These are phyloP conservation scores for Agelas oroides DNA, from an alignment of 37 sponge, comb jelly and placozoan genomes.

Conservation along the genomic window DNA sequence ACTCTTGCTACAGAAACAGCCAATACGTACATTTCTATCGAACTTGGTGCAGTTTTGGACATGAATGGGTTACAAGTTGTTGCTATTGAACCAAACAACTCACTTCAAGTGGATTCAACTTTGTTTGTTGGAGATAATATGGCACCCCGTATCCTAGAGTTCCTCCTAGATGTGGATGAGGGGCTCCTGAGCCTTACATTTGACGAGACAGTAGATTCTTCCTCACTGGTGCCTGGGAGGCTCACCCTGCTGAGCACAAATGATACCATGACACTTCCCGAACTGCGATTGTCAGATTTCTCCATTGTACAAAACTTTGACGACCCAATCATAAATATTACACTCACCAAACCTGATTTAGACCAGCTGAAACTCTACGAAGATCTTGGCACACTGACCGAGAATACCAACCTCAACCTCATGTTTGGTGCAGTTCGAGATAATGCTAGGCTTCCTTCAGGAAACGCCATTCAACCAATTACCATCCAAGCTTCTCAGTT, in stretches of 20 bases:
- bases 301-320: constrained; percentile 37
- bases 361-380: constrained; percentile 67
- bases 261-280: constrained; percentile 36
- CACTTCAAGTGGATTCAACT: constrained; percentile 4
- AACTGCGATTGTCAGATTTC: constrained; percentile 21
- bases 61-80: constrained; percentile 66
- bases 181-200: constrained; percentile 80
- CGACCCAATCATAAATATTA: constrained; percentile 61
- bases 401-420: constrained; percentile 68
- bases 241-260: constrained; percentile 27
- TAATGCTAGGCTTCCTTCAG: constrained; percentile 11
- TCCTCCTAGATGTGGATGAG: constrained; percentile 69
- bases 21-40: constrained; percentile 58
- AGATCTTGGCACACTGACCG: constrained; percentile 53
- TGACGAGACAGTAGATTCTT: constrained; percentile 80
- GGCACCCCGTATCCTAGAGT: constrained; percentile 60
- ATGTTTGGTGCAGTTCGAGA: constrained; percentile 52
- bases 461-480: constrained; percentile 16
- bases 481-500: constrained; percentile 48
- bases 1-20: constrained; percentile 33
- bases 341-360: constrained; percentile 68
- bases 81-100: constrained; percentile 22
- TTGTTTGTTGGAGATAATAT: constrained; percentile 59
- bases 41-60: constrained; percentile 52
- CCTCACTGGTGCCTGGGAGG: constrained; percentile 1